Evolutionary conservation across 2,888 invertebrate genomes (phyloP).

Genomic region (Drosophila anceps): DNA sequence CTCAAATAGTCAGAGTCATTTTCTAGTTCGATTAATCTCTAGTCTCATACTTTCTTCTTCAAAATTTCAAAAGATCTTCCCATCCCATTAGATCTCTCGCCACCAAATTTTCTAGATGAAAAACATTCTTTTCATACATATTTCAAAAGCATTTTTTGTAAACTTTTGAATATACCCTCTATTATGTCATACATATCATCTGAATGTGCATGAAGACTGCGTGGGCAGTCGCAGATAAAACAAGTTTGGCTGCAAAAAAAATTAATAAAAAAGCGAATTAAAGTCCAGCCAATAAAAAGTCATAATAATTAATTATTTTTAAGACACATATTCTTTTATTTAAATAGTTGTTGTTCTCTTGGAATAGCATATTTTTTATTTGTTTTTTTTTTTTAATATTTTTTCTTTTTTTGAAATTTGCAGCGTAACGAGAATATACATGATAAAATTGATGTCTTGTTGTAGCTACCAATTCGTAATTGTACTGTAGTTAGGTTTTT

Average conservation of each 20-base stretch:
- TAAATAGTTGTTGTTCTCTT: slow-evolving; percentile 71
- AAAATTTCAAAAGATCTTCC: too few species aligned
- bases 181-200: slow-evolving; percentile 16
- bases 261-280: slow-evolving; percentile 24
- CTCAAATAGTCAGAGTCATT: neutral
- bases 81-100: neutral
- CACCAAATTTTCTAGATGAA: neutral
- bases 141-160: neutral
- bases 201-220: slow-evolving; percentile 26
- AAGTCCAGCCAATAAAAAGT: slow-evolving; percentile 62
- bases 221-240: slow-evolving; percentile 49
- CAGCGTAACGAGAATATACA: slow-evolving; percentile 62
- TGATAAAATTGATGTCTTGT: slow-evolving; percentile 52
- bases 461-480: slow-evolving; percentile 51
- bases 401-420: slow-evolving; percentile 28
- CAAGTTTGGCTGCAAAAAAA: slow-evolving; percentile 55
- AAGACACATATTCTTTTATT: slow-evolving; percentile 81
- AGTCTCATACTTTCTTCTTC: too few species aligned
- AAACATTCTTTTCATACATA: neutral
- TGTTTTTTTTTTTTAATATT: slow-evolving; percentile 15
- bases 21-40: neutral
- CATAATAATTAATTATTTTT: slow-evolving; percentile 63
- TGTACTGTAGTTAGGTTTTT: slow-evolving; percentile 55
- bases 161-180: slow-evolving; percentile 21
- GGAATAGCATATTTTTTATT: slow-evolving; percentile 46